Percentiles rank a stretch among this genome's conserved stretches.
These are phyloP conservation scores for Synergus japonicus DNA, from an alignment of 2,888 invertebrate species.

Conservation along the genomic window DNA sequence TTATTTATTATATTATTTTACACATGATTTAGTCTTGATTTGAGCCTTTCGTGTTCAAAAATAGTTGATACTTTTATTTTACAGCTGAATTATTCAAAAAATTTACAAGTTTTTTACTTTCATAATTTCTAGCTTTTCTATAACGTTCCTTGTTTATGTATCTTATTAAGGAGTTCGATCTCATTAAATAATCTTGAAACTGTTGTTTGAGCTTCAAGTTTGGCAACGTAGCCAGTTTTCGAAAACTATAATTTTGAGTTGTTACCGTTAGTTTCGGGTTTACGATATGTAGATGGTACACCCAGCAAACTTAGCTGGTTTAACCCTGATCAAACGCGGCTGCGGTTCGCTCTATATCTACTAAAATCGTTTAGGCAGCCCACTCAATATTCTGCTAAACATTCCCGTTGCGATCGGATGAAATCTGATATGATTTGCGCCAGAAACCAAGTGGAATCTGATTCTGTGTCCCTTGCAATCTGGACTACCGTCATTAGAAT, in stretches of 20 bases:
- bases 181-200: neutral
- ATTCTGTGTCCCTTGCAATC: slow-evolving; percentile 21
- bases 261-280: slow-evolving; percentile 18
- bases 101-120: neutral
- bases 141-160: neutral
- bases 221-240: slow-evolving; percentile 13
- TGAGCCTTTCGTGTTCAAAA: too few relatives aligned
- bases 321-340: slow-evolving; percentile 7
- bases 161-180: neutral
- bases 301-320: slow-evolving; percentile 33
- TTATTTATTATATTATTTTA: neutral
- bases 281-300: slow-evolving; percentile 5
- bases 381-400: slow-evolving; percentile 34
- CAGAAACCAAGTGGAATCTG: slow-evolving; percentile 31
- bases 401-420: slow-evolving; percentile 29
- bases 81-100: too few relatives aligned
- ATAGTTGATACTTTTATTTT: too few relatives aligned
- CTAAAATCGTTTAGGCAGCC: slow-evolving; percentile 29
- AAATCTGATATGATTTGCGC: slow-evolving; percentile 36
- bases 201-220: slow-evolving; percentile 17
- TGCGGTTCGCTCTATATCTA: slow-evolving; percentile 20
- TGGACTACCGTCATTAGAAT: slow-evolving; percentile 29
- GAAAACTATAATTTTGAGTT: slow-evolving; percentile 22
- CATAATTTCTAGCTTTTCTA: too few relatives aligned
- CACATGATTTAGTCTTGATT: neutral